Evolutionary conservation across 2,888 invertebrate species (phyloP).

Genomic region (Harpagoxenus sublaevis): DNA sequence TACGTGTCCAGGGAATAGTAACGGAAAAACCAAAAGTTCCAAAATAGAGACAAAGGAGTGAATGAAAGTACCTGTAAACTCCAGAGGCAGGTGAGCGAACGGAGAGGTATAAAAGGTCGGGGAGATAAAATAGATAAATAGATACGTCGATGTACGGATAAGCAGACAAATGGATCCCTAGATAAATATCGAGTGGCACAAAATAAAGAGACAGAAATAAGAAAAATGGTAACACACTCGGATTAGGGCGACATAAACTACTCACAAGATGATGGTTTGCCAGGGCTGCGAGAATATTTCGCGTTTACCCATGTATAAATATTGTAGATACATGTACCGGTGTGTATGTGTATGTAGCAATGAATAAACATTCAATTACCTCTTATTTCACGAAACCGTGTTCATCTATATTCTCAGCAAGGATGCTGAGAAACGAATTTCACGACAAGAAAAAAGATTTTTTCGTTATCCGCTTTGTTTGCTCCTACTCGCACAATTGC

Average conservation of each 20-base stretch:
- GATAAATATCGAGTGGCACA: constrained; percentile 37
- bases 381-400: background rate
- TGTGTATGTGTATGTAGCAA: background rate
- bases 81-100: constrained; percentile 19
- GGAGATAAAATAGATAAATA: constrained; percentile 42
- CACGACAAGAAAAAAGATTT: background rate
- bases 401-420: background rate
- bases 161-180: constrained; percentile 45
- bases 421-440: background rate
- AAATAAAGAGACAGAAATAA: constrained; percentile 13
- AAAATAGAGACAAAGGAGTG: constrained; percentile 24
- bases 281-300: background rate
- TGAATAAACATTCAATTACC: background rate
- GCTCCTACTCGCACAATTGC: constrained; percentile 32
- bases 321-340: background rate
- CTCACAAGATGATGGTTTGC: background rate
- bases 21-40: background rate
- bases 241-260: constrained; percentile 5
- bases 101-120: background rate
- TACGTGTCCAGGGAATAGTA: background rate
- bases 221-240: constrained; percentile 18
- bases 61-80: constrained; percentile 24
- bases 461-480: background rate
- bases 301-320: background rate
- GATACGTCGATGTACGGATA: constrained; percentile 34